Evolutionary conservation across 1,140 invertebrate genomes (phyloP).

Genomic region (Cyphomyrmex costatus): DNA sequence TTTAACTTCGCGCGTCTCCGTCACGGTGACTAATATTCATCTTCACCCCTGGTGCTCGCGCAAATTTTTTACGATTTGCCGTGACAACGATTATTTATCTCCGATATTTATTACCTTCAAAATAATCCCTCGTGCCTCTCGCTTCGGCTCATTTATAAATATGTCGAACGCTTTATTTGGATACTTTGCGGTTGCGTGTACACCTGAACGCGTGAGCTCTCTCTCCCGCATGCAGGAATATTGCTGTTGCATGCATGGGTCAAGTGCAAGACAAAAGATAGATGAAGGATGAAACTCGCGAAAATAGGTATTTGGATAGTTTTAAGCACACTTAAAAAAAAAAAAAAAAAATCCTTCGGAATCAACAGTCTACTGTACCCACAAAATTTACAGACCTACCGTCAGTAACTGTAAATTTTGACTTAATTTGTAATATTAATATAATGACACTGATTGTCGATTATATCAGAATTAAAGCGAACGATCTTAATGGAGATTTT

Average conservation of each 20-base stretch:
- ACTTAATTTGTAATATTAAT: background rate
- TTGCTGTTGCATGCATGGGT: background rate
- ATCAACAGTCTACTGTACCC: too few relatives aligned
- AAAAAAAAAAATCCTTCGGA: background rate
- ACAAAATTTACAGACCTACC: too few relatives aligned
- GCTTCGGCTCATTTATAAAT: slow-evolving; percentile 45
- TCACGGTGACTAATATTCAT: slow-evolving; percentile 61
- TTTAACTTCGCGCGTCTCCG: slow-evolving; percentile 56
- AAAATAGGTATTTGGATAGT: background rate
- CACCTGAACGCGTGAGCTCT: slow-evolving; percentile 13
- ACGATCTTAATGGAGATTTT: background rate
- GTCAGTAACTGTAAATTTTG: too few relatives aligned
- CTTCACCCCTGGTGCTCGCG: slow-evolving; percentile 34
- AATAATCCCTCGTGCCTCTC: slow-evolving; percentile 43
- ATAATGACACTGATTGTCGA: background rate
- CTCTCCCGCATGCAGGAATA: background rate
- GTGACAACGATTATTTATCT: slow-evolving; percentile 63
- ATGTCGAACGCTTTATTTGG: slow-evolving; percentile 48
- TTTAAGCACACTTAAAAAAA: background rate
- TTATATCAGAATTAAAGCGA: background rate
- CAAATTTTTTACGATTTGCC: slow-evolving; percentile 39
- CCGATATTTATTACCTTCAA: slow-evolving; percentile 57
- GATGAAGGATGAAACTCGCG: background rate
- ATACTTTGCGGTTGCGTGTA: background rate
- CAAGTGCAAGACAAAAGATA: slow-evolving; percentile 2